phyloP scores from a whole-genome alignment of 2,113 vertebrate genomes.

The Thinocorus orbignyianus region DNA sequence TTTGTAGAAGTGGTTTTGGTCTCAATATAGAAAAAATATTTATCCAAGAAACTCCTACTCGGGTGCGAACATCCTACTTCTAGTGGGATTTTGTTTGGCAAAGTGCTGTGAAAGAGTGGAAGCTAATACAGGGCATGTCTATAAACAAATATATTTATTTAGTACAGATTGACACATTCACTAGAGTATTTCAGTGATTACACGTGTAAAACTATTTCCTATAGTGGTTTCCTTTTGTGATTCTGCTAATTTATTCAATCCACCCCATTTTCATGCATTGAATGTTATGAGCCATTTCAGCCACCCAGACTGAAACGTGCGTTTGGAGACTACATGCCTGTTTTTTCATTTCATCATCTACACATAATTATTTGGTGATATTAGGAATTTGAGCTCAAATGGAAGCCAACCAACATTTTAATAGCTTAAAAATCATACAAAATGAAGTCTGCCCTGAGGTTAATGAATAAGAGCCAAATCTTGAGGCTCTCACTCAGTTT shows the following conservation, averaged over 20 bases:
- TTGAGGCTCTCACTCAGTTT: constrained; percentile 15
- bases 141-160: constrained; percentile 86
- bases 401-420: constrained; percentile 55
- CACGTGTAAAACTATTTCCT: constrained; percentile 80
- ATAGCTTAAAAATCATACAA: constrained; percentile 62
- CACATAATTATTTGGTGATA: constrained; percentile 68
- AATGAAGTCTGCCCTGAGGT: constrained; percentile 65
- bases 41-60: constrained; percentile 82
- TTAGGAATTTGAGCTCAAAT: constrained; percentile 63
- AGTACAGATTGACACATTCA: constrained; percentile 79
- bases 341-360: constrained; percentile 68
- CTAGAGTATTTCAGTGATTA: constrained; percentile 77
- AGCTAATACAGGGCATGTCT: constrained; percentile 81
- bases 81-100: constrained; percentile 83
- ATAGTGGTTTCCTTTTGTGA: constrained; percentile 82
- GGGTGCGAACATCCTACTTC: constrained; percentile 84
- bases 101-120: constrained; percentile 75
- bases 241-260: constrained; percentile 80
- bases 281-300: constrained; percentile 61
- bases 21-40: constrained; percentile 85
- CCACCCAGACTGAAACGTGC: constrained; percentile 63
- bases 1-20: constrained; percentile 83
- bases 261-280: constrained; percentile 71
- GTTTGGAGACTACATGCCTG: constrained; percentile 52
- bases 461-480: constrained; percentile 62